Base-by-base conservation (phyloP, 2,797 vertebrate genomes). In the Muscicapa striata region DNA sequence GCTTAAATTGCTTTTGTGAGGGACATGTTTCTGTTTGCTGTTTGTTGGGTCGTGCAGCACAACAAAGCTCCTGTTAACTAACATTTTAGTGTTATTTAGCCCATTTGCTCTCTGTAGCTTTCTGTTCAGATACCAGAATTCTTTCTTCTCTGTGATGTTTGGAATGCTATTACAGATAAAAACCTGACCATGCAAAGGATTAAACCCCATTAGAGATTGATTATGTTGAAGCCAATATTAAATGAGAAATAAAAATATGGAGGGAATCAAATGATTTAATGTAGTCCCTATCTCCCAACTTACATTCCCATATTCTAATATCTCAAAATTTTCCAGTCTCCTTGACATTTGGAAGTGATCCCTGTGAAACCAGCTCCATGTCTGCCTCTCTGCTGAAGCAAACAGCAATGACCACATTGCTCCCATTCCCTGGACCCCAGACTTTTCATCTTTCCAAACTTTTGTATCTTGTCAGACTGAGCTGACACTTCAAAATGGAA, bases 321-420 rank as follows among this genome's bases (percentile, higher is more conserved):
- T 45, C 46, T 87, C 46, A 22, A 64, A 51, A 32, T 83, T 85
- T 94, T 91, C 62, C 70, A 45, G 26, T 85, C 66, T 95, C 40
- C 23, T 84, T 94, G 87, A 85, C 68, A 66, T 87, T 94, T 92
- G 93, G 85, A 68, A 83, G 27, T 19, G 54, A 62, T 89, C 84
- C 87, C 58, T 87, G 72, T 75, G 76, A 91, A 92, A 85, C 18
- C n/a, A 74, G 26, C 46, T 41, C 29, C 1, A n/a, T 83, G 40
- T 70, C 80, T 89, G 51, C 58, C 63, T 78, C 62, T 86, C 46
- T 27, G 49, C 75, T 83, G 90, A 72, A 78, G 68, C 79, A 77
- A 83, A 90, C 21, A 54, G 58, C 72, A 59, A 13, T 75, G 92
- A 75, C 89, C 89, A 51, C 43, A 38, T 73, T 95, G 73, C 84